These are phyloP conservation scores for Pyrocephalus nanus DNA, from an alignment of 2,797 vertebrate species.

Conservation along the genomic window DNA sequence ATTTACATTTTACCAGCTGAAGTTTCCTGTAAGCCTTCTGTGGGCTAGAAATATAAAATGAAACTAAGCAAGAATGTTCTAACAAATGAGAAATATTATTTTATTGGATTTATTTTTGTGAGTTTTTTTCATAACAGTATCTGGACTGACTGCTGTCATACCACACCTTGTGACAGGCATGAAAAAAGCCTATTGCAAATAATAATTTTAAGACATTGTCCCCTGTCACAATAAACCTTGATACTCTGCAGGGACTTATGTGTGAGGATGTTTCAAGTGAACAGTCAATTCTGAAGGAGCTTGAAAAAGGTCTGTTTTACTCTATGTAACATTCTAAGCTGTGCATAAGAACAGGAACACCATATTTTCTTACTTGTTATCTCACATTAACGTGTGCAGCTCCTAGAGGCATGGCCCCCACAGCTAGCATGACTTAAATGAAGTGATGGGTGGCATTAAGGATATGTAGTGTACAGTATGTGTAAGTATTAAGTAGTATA, in stretches of 20 bases:
- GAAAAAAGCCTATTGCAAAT: neutral
- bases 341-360: neutral
- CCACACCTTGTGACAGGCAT: neutral
- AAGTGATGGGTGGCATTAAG: neutral
- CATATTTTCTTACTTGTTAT: neutral
- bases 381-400: neutral
- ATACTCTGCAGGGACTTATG: neutral
- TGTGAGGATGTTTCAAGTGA: neutral
- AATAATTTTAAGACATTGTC: neutral
- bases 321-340: neutral
- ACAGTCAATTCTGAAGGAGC: conserved; percentile 8
- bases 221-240: neutral
- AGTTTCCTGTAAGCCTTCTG: conserved; percentile 79
- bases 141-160: neutral
- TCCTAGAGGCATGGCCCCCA: neutral
- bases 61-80: conserved; percentile 41
- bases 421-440: neutral
- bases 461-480: neutral
- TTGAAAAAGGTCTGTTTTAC: neutral
- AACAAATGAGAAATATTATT: conserved; percentile 14
- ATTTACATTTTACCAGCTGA: conserved; percentile 70
- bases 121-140: neutral
- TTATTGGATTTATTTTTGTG: neutral
- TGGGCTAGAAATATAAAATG: conserved; percentile 64
- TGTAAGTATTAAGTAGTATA: neutral